Base-by-base conservation (phyloP, 1,140 invertebrate species). In the Bombus waltoni region DNA sequence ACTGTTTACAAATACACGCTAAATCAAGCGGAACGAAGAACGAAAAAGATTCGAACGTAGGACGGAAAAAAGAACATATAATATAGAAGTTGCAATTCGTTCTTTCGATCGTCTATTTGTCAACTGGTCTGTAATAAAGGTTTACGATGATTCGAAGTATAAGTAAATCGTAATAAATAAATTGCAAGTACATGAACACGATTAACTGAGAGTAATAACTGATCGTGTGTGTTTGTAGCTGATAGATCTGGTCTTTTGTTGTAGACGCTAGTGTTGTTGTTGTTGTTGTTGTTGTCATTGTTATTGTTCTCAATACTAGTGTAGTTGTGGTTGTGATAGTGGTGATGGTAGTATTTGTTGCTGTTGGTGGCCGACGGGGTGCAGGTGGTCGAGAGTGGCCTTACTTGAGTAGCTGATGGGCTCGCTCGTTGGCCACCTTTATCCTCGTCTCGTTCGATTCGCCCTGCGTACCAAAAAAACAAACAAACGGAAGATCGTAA, bases 391-490 rank as follows among this genome's bases (percentile, higher is more conserved):
- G 83, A 81, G 83, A 88, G 82, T 73, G 78, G 89, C 87, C 90
- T 95, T 95, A 95, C 93, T 97, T 97, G 94, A 98, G 97, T 91
- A 98, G 96, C 94, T 97, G 97, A 94, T 97, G 97, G 93, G 97
- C 97, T 91, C 97, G 96, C 94, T 97, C 97, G 95, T 98, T 98
- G 88, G 97, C 97, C 93, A 97, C 97, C 85, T 97, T 97, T 95
- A 98, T 97, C 95, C 97, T 97, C 85, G 97, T 97, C 95, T 97
- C 97, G 96, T 98, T 98, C 95, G 97, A 97, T 91, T 97, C 97
- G 91, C 97, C 97, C 97, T 97, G 96, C 85, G 90, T 90, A 85
- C 82, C 78, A 89, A 92, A 91, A 92, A 93, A 94, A 94, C 92
- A 91, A 93, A 90, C 88, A 91, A 90, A 88, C 83, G 79, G 81